These are phyloP conservation scores for Anabas testudineus DNA, from an alignment of 2,797 vertebrate genomes.

Conservation along the genomic window DNA sequence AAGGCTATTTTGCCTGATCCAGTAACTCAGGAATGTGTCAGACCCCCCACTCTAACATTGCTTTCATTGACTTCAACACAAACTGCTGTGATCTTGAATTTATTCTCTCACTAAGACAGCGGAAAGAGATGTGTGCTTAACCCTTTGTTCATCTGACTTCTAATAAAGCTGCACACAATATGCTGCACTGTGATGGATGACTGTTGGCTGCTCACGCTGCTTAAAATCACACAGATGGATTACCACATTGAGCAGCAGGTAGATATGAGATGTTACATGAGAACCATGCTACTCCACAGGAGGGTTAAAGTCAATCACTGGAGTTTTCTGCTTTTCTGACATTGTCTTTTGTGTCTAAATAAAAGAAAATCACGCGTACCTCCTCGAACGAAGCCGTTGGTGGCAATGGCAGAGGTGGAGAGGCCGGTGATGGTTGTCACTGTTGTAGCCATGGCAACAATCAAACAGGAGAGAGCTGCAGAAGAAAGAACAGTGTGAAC, in stretches of 20 bases:
- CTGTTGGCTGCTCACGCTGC: conserved; percentile 13
- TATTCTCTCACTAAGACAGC: conserved; percentile 37
- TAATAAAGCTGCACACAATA: conserved; percentile 20
- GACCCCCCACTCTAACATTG: conserved; percentile 5
- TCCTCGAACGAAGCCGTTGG: conserved; percentile 99
- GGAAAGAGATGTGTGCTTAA: conserved; percentile 21
- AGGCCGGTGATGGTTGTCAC: conserved; percentile 98
- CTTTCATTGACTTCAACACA: neutral
- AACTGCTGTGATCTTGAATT: conserved; percentile 37
- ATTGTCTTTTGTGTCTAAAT: neutral
- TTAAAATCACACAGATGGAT: conserved; percentile 35
- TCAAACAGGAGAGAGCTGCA: conserved; percentile 90
- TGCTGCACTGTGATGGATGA: neutral
- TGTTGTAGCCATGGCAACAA: conserved; percentile 93
- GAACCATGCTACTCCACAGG: neutral
- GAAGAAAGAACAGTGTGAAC: conserved; percentile 19
- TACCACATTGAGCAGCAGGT: conserved; percentile 15
- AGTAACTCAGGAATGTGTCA: conserved; percentile 31
- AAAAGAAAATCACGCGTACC: conserved; percentile 80
- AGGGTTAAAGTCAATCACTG: neutral
- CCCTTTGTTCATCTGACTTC: conserved; percentile 8
- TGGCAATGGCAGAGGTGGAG: conserved; percentile 97
- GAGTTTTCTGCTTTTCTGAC: neutral
- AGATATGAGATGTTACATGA: conserved; percentile 1
- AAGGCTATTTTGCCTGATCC: neutral